Evolutionary conservation across 2,797 vertebrate species (phyloP).

Genomic region (Cuniculus paca): DNA sequence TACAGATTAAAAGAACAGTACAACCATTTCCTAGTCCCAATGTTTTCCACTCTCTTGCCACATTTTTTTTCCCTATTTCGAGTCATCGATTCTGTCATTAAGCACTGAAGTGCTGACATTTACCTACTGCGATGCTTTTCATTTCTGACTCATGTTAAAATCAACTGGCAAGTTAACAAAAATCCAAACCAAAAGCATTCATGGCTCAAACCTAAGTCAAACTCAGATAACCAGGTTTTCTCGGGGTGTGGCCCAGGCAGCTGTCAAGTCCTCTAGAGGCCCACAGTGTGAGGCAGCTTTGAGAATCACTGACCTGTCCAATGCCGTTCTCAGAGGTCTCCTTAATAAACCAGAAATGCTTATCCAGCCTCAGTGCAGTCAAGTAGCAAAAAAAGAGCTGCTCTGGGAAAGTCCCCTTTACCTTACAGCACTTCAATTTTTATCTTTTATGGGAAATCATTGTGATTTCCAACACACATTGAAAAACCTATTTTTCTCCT

Average conservation of each 20-base stretch:
- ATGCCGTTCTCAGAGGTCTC: background rate
- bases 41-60: background rate
- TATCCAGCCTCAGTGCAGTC: background rate
- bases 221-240: conserved; percentile 44
- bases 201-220: background rate
- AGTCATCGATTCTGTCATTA: too few species aligned
- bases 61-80: background rate
- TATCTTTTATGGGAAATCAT: background rate
- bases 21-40: background rate
- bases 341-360: conserved; percentile 50
- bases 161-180: background rate
- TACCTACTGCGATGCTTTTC: background rate
- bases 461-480: background rate
- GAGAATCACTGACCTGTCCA: conserved; percentile 11
- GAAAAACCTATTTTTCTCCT: background rate
- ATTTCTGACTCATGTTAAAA: background rate
- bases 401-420: background rate
- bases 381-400: background rate
- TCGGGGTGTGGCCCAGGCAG: background rate
- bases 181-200: background rate
- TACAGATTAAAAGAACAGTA: background rate
- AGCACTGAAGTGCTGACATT: background rate
- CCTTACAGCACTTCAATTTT: background rate
- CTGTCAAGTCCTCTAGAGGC: background rate
- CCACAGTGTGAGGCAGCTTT: background rate